Base-by-base conservation (phyloP, 2,113 vertebrate genomes). In the Cyrtonyx montezumae region DNA sequence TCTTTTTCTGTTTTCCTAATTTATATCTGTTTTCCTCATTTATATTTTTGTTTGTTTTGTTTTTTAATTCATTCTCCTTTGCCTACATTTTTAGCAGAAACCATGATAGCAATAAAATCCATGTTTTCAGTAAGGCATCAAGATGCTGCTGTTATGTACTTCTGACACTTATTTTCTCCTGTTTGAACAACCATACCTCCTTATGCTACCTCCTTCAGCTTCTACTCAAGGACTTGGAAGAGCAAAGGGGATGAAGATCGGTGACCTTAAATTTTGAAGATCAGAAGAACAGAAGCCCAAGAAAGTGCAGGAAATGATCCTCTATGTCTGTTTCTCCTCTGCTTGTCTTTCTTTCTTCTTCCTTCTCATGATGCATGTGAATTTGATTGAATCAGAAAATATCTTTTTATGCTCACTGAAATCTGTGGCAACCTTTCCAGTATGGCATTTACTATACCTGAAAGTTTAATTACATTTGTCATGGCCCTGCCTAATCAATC, bases 21-120 rank as follows among this genome's bases (percentile, higher is more conserved):
- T 40, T 40, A 40, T 40, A 40, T 40, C 46, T 20, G 18, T 46
- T 46, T 46, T 46, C 20, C 46, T 46, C 17, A 19, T 19, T 46
- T 46, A 18, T 9, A 21, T 48, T 48, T 40, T 40, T 40, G 18
- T 19, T 48, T 48, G 18, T 48, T 21, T 9, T 48, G 18, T 48
- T 8, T 48, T 21, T 48, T 19, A 48, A 20, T 21, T 48, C 19
- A 48, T 48, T 48, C 5, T 21, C 46, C 59, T 63, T 28, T 65
- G 23, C 11, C 6, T 84, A 1, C n/a, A 11, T 48, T 92, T 90
- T 69, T 11, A 7, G 30, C 26, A 77, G 48, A 83, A 85, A 73
- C 36, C 0, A 6, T 21, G 5, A 5, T 20, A 40, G 4, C 9
- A 80, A 66, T 25, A 46, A 70, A 30, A 0, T 1, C 8, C 8